Evolutionary conservation across 2,888 invertebrate genomes (phyloP), one percentile per base, ranked within the genome.

Genomic region (Emmelina monodactyla): DNA sequence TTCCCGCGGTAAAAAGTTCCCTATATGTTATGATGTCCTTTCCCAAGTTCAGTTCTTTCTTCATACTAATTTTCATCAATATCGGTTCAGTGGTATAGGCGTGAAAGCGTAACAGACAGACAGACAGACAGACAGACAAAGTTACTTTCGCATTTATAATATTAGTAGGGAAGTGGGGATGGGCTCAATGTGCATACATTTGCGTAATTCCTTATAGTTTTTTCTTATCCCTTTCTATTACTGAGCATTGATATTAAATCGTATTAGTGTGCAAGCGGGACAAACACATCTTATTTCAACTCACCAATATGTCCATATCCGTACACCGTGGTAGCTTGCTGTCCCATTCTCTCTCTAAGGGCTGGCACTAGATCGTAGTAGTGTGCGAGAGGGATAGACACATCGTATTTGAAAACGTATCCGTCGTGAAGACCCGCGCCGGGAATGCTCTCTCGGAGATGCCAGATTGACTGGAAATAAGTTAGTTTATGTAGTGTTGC

Each of bases 331-430:
- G 80, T 65, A 4, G 86, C 84, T 39, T 83, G 72, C 11, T 83
- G 75, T 0, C 86, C 87, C 33, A 95, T 64, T 38, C 85, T 83
- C 40, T 87, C 70, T 16, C 82, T 72, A 62, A 94, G 82, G 16
- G 83, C 83, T 12, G 88, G 85, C 3, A 97, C 91, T 28, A 97
- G 78, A 12, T 88, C 85, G 64, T 98, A 98, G 69, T 94, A 97
- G 37, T 88, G 68, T 6, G 83, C 69, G 25, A 92, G 69, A 0
- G 97, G 97, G 37, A 98, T 63, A 0, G 97, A 97, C 3, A 99
- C 85, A 63, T 99, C 99, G 61, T 97, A 97, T 62, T 97, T 97
- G 70, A 92, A 97, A 33, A 92, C 88, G 67, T 94, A 96, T 5
- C 97, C 97, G 46, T 92, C 92, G 7, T 72, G 61, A 38, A 89